A percentile compares a stretch with the other conserved stretches of the same genome.
Evolutionary conservation across 2,888 invertebrate species (phyloP).

Genomic region (Acronicta leporina): DNA sequence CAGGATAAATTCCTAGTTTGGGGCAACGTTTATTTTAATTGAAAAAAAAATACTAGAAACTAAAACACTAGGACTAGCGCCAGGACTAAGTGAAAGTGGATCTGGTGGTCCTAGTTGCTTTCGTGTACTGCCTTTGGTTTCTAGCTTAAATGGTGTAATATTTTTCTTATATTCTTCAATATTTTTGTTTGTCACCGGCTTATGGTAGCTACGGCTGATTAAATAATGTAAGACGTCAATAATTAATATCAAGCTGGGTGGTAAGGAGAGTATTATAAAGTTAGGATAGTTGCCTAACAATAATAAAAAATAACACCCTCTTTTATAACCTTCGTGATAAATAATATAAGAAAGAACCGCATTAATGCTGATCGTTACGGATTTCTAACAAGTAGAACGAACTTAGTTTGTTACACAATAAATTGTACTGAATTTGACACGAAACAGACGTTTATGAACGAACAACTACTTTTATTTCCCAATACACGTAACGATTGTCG

Average conservation of each 20-base stretch:
- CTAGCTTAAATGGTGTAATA: too few species aligned
- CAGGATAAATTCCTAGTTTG: too few species aligned
- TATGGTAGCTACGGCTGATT: too few species aligned
- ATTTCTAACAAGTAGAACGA: slow-evolving; percentile 30
- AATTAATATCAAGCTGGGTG: background rate
- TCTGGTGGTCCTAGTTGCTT: too few species aligned
- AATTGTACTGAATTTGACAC: slow-evolving; percentile 58
- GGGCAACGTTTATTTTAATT: too few species aligned
- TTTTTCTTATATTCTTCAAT: too few species aligned
- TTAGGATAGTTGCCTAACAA: too few species aligned
- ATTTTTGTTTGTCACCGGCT: too few species aligned
- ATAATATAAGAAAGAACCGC: slow-evolving; percentile 17
- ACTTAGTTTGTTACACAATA: slow-evolving; percentile 52
- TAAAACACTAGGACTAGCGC: too few species aligned
- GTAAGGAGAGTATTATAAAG: background rate
- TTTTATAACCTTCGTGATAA: background rate
- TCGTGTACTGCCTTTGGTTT: too few species aligned
- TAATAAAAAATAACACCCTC: background rate
- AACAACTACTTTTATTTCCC: slow-evolving; percentile 61
- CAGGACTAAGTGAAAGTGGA: too few species aligned
- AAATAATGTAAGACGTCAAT: background rate
- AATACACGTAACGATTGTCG: slow-evolving; percentile 58
- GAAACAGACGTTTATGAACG: slow-evolving; percentile 58
- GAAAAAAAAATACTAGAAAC: too few species aligned
- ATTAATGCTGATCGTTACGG: slow-evolving; percentile 29